Evolutionary conservation across 2,113 vertebrate species (phyloP).

Genomic region (Glaucidium brasilianum): DNA sequence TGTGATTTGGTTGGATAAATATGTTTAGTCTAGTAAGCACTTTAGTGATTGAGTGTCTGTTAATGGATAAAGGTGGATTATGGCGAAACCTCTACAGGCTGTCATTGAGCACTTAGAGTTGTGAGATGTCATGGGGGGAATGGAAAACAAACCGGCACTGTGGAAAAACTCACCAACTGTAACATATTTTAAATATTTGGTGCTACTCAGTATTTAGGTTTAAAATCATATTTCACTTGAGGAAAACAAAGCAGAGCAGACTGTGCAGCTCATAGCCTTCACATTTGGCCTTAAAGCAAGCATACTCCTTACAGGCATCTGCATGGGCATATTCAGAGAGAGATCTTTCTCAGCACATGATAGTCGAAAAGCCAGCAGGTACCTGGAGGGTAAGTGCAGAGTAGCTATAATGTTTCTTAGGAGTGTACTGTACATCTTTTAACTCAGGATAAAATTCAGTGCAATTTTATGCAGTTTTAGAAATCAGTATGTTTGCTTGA

Average conservation of each 20-base stretch:
- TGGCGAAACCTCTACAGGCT: slow-evolving; percentile 78
- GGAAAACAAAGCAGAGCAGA: background rate
- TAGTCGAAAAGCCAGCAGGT: background rate
- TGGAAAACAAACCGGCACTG: slow-evolving; percentile 64
- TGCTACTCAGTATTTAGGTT: slow-evolving; percentile 32
- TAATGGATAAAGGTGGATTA: slow-evolving; percentile 89
- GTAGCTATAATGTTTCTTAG: background rate
- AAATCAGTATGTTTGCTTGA: background rate
- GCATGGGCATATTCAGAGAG: background rate
- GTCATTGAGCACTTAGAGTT: slow-evolving; percentile 82
- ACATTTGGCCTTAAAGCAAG: background rate
- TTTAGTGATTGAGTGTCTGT: slow-evolving; percentile 88
- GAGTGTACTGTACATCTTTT: background rate
- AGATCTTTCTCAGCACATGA: background rate
- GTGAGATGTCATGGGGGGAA: slow-evolving; percentile 65
- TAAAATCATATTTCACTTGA: slow-evolving; percentile 48
- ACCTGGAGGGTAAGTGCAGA: background rate
- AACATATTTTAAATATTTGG: slow-evolving; percentile 61
- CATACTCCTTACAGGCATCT: background rate
- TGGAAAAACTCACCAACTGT: slow-evolving; percentile 44
- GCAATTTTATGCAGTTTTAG: background rate
- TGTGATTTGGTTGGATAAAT: slow-evolving; percentile 85
- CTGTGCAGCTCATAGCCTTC: background rate
- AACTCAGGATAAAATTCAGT: background rate
- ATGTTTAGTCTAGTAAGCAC: slow-evolving; percentile 88